A percentile compares a stretch with the other conserved stretches of the same genome.
Evolutionary conservation across 2,888 invertebrate genomes (phyloP).

Genomic region (Hoplodrina ambigua): DNA sequence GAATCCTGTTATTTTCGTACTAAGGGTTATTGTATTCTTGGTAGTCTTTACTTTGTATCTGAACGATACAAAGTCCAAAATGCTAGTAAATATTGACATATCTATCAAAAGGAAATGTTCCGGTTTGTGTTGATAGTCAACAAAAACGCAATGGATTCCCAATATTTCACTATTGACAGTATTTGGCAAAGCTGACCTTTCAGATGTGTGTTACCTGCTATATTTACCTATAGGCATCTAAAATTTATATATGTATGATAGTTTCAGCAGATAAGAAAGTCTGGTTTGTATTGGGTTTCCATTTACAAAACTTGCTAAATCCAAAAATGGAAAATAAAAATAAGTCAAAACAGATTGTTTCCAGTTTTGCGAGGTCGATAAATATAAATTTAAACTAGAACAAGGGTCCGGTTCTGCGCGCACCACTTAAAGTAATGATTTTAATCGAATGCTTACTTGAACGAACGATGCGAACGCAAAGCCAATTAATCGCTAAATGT

Average conservation of each 20-base stretch:
- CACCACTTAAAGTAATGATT: conserved; percentile 34
- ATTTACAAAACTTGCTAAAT: too few relatives aligned
- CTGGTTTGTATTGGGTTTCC: too few relatives aligned
- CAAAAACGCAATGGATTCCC: conserved; percentile 41
- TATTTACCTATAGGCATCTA: neutral
- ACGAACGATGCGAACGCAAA: conserved; percentile 32
- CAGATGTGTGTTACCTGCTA: neutral
- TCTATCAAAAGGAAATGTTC: conserved; percentile 30
- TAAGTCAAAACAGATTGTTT: conserved; percentile 15
- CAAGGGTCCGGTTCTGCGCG: conserved; percentile 7
- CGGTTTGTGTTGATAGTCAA: conserved; percentile 52
- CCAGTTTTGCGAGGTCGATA: neutral
- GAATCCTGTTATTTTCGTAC: conserved; percentile 12
- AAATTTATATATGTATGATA: neutral
- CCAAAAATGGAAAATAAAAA: neutral
- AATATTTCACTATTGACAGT: conserved; percentile 38
- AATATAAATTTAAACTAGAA: conserved; percentile 24
- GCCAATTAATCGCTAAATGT: conserved; percentile 40
- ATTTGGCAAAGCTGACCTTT: conserved; percentile 15
- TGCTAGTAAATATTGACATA: conserved; percentile 36
- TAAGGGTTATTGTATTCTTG: conserved; percentile 15
- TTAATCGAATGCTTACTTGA: conserved; percentile 40
- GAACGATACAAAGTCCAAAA: conserved; percentile 14
- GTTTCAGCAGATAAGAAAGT: too few relatives aligned
- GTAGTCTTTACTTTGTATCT: conserved; percentile 9